phyloP scores from a whole-genome alignment of 2,797 vertebrate species.

The Hemibagrus guttatus region DNA sequence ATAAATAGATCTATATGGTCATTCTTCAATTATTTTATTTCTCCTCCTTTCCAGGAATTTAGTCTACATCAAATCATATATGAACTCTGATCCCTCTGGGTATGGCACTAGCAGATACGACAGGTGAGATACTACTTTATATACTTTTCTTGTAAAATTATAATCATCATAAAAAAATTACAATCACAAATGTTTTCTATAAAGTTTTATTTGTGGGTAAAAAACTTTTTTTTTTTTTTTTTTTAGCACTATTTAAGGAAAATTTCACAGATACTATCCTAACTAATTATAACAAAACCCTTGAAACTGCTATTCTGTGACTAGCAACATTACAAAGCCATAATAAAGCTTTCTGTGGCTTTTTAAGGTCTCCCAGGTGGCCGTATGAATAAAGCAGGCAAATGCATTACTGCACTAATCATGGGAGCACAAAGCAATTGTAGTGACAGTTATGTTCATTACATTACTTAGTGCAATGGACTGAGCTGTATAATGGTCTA shows the following conservation, averaged over 20 bases:
- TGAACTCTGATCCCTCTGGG: slow-evolving; percentile 69
- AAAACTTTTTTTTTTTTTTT: background rate
- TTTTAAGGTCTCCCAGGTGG: background rate
- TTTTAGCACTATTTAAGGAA: background rate
- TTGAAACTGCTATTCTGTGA: background rate
- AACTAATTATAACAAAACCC: background rate
- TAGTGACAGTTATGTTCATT: slow-evolving; percentile 25
- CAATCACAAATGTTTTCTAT: background rate
- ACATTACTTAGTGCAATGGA: slow-evolving; percentile 34
- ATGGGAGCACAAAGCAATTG: slow-evolving; percentile 31
- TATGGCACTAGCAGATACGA: slow-evolving; percentile 52
- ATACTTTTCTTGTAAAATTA: background rate
- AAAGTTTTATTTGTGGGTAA: background rate
- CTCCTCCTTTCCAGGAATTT: slow-evolving; percentile 61
- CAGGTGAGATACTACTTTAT: slow-evolving; percentile 1
- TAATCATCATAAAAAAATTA: background rate
- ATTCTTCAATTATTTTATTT: background rate
- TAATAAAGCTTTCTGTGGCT: background rate
- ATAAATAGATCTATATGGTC: background rate
- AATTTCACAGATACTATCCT: background rate
- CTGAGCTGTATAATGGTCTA: slow-evolving; percentile 11
- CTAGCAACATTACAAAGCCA: background rate
- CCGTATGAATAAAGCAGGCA: slow-evolving; percentile 29
- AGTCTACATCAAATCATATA: slow-evolving; percentile 86
- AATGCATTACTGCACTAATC: slow-evolving; percentile 23